phyloP scores from a whole-genome alignment of 2,113 vertebrate genomes.

The Mus spicilegus region DNA sequence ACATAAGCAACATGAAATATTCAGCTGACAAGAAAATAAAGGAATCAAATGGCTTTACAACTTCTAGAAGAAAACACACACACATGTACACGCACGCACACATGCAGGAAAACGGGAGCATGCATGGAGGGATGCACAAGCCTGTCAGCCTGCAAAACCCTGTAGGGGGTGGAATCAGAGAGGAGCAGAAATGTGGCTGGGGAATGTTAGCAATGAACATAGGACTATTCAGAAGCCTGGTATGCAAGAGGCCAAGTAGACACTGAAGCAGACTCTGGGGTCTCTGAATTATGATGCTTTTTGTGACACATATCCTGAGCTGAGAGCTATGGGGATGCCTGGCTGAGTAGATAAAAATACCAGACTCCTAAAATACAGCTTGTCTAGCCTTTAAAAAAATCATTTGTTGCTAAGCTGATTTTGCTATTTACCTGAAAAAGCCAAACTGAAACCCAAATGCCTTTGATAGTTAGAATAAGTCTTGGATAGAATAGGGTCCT shows the following conservation, averaged over 20 bases:
- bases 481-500: neutral
- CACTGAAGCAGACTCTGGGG: rapidly evolving
- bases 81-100: neutral
- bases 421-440: neutral
- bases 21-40: neutral
- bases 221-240: neutral
- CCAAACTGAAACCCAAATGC: neutral
- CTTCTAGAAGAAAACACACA: neutral
- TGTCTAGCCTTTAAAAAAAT: neutral
- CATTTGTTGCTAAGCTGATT: neutral
- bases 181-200: neutral
- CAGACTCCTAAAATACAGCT: neutral
- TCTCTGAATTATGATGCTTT: neutral
- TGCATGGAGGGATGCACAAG: neutral
- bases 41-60: neutral
- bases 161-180: rapidly evolving
- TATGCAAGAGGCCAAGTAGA: neutral
- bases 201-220: neutral
- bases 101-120: no score
- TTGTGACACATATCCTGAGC: neutral
- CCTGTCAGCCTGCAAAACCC: rapidly evolving
- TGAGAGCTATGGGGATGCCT: neutral
- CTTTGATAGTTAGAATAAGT: neutral
- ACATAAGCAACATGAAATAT: neutral
- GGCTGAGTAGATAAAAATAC: neutral